These are phyloP conservation scores for Seriola quinqueradiata DNA, from an alignment of 2,113 vertebrate species.

Conservation along the genomic window DNA sequence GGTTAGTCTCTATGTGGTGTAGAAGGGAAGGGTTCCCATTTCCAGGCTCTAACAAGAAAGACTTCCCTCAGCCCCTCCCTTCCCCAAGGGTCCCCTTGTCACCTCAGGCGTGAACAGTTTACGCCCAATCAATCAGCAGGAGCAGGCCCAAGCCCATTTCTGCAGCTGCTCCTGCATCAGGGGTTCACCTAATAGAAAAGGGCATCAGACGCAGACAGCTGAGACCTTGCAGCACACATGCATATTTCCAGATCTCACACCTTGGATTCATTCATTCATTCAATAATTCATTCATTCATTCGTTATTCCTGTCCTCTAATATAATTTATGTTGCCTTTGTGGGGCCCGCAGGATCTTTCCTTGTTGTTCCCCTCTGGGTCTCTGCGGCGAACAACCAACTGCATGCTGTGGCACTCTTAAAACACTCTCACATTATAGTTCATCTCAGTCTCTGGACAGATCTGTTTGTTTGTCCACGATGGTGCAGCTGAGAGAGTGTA, in stretches of 20 bases:
- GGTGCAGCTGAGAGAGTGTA: constrained; percentile 45
- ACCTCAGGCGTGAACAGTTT: constrained; percentile 79
- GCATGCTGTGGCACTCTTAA: constrained; percentile 13
- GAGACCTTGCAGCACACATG: constrained; percentile 55
- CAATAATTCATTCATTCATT: constrained; percentile 28
- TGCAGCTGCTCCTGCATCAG: constrained; percentile 76
- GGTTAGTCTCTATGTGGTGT: constrained; percentile 30
- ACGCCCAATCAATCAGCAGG: constrained; percentile 78
- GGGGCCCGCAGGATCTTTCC: not conserved
- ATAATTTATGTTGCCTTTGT: constrained; percentile 11
- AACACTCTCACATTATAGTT: constrained; percentile 24
- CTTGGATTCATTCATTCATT: constrained; percentile 36
- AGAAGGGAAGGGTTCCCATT: constrained; percentile 51
- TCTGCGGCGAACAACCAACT: constrained; percentile 24
- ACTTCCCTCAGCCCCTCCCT: constrained; percentile 42
- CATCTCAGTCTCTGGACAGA: constrained; percentile 6
- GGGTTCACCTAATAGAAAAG: constrained; percentile 66
- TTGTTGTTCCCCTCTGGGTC: not conserved
- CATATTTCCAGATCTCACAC: constrained; percentile 40
- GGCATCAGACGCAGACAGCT: constrained; percentile 64
- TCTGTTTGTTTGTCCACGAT: constrained; percentile 28
- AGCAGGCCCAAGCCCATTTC: constrained; percentile 55
- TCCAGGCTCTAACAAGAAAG: constrained; percentile 51
- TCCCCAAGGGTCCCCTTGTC: constrained; percentile 73
- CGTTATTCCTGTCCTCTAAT: constrained; percentile 2